A percentile compares a stretch with the other conserved stretches of the same genome.
Evolutionary conservation across 2,797 vertebrate species (phyloP).

Genomic region (Bradypodion ventrale): DNA sequence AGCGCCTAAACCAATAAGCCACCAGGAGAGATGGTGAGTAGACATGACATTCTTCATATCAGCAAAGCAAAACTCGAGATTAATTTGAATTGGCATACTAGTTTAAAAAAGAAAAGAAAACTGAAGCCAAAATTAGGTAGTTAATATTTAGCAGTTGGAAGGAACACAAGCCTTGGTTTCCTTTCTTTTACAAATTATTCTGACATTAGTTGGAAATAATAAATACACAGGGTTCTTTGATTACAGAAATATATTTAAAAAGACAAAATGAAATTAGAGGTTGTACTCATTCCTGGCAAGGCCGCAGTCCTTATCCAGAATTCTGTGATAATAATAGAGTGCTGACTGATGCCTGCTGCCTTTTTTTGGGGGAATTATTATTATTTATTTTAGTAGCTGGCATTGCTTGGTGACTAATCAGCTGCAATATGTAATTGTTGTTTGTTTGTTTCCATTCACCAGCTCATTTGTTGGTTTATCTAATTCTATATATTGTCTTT

Average conservation of each 20-base stretch:
- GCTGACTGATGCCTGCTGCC: background rate
- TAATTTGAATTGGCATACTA: background rate
- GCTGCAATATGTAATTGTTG: background rate
- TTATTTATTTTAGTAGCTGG: background rate
- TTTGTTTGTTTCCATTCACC: background rate
- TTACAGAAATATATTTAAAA: background rate
- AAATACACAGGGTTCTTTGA: background rate
- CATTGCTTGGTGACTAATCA: background rate
- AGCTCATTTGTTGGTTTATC: no score
- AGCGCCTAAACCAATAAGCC: no score
- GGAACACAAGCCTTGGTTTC: background rate
- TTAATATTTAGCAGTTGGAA: background rate
- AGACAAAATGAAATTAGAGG: background rate
- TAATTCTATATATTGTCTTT: background rate
- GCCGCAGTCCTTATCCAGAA: background rate
- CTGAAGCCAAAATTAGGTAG: background rate
- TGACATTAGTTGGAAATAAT: background rate
- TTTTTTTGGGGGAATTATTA: background rate
- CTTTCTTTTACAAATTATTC: conserved; percentile 1
- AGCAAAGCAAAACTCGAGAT: background rate
- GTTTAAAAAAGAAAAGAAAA: background rate
- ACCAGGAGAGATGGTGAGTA: no score
- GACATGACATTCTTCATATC: background rate
- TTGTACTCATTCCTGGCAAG: background rate
- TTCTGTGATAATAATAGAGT: background rate